Conservation (phyloP, 2,888 invertebrate genomes). For the Polylopha cassiicola region DNA sequence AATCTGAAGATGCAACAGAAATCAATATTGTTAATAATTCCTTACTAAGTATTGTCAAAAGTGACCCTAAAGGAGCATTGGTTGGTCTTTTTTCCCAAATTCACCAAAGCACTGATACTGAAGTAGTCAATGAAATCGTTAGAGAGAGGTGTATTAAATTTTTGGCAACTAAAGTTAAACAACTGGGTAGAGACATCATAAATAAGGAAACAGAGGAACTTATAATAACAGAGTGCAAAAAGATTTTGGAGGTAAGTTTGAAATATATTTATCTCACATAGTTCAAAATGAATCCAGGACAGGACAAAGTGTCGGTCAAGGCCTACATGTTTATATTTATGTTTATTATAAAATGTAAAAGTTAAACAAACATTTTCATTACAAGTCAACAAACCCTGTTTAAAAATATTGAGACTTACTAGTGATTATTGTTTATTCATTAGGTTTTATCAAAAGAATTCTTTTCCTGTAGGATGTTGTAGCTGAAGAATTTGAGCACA, state of each 20-base stretch:
- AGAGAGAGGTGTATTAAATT: conserved; percentile 93
- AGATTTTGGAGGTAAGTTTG: conserved; percentile 83
- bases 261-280: conserved; percentile 1
- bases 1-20: conserved; percentile 90
- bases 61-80: conserved; percentile 81
- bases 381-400: too few species aligned
- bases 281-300: too few species aligned
- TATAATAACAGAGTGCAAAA: conserved; percentile 89
- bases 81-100: conserved; percentile 77
- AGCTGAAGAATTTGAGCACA: conserved; percentile 92
- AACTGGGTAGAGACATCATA: conserved; percentile 85
- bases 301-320: too few species aligned
- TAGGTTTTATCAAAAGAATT: too few species aligned
- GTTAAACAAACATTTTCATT: too few species aligned
- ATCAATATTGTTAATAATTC: conserved; percentile 90
- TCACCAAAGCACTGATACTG: conserved; percentile 66
- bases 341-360: too few species aligned
- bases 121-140: conserved; percentile 81
- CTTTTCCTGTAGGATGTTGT: conserved; percentile 83
- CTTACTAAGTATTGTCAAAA: conserved; percentile 85
- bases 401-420: too few species aligned
- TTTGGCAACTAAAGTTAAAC: conserved; percentile 88
- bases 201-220: conserved; percentile 91
- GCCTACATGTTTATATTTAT: too few species aligned
- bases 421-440: too few species aligned